A percentile compares a stretch with the other conserved stretches of the same genome.
These are phyloP conservation scores for Calyptommatus sinebrachiatus DNA, from an alignment of 2,113 vertebrate genomes.

Conservation along the genomic window DNA sequence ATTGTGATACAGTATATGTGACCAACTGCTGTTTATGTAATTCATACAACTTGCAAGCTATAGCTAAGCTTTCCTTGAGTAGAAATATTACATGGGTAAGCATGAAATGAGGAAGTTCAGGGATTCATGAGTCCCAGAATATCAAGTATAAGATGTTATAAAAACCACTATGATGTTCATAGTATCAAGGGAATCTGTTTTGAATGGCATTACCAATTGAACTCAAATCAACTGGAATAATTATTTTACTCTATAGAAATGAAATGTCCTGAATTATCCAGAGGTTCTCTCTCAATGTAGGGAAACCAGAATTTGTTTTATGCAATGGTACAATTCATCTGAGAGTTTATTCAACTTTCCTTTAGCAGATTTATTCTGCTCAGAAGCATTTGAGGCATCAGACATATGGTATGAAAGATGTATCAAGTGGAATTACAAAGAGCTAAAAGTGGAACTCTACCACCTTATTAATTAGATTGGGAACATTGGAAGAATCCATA, in stretches of 20 bases:
- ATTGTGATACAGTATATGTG: too few relatives aligned
- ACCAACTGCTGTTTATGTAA: too few relatives aligned
- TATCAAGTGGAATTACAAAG: neutral
- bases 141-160: constrained; percentile 14
- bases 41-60: too few relatives aligned
- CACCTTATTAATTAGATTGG: neutral
- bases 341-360: constrained; percentile 20
- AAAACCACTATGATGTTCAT: constrained; percentile 21
- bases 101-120: too few relatives aligned
- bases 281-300: constrained; percentile 4
- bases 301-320: constrained; percentile 35
- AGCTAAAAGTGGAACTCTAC: too few relatives aligned
- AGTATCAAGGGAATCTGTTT: constrained; percentile 13
- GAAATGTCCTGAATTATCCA: constrained; percentile 33
- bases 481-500: neutral
- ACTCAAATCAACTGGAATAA: constrained; percentile 27
- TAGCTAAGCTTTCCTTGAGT: too few relatives aligned
- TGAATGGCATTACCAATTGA: constrained; percentile 27
- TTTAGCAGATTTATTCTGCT: constrained; percentile 30
- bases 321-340: neutral
- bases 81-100: too few relatives aligned
- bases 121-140: too few relatives aligned
- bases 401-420: constrained; percentile 30
- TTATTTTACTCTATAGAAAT: constrained; percentile 34
- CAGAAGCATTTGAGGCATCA: constrained; percentile 36